Percentiles rank a stretch among this genome's conserved stretches.
phyloP scores from a whole-genome alignment of 2,113 vertebrate genomes.

The Neodontobutis hainanensis region DNA sequence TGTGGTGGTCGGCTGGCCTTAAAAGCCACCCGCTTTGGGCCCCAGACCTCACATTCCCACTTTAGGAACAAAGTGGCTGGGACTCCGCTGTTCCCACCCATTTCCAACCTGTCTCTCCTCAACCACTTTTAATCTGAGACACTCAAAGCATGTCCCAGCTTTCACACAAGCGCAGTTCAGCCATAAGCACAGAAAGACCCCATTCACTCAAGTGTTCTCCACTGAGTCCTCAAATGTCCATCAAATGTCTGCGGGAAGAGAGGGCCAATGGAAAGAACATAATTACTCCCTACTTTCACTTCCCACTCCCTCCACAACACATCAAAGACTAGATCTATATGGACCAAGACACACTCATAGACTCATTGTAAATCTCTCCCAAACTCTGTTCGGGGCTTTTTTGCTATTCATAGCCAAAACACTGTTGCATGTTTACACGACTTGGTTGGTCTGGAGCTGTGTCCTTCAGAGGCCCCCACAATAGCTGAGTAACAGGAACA shows the following conservation, averaged over 20 bases:
- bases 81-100: constrained; percentile 34
- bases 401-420: no score
- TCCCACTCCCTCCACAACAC: constrained; percentile 13
- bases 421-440: no score
- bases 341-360: constrained; percentile 40
- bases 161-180: constrained; percentile 44
- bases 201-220: constrained; percentile 66
- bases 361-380: constrained; percentile 54
- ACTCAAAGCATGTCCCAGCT: constrained; percentile 30
- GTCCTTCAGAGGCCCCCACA: no score
- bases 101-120: constrained; percentile 35
- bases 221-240: constrained; percentile 57
- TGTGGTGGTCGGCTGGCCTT: constrained; percentile 48
- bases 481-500: no score
- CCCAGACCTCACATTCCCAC: constrained; percentile 32
- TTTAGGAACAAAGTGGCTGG: constrained; percentile 37
- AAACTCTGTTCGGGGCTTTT: constrained; percentile 11
- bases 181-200: constrained; percentile 60
- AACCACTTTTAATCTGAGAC: constrained; percentile 37
- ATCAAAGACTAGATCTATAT: constrained; percentile 49
- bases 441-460: no score
- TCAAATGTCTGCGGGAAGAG: constrained; percentile 43
- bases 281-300: constrained; percentile 47
- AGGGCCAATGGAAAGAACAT: constrained; percentile 46
- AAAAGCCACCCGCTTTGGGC: constrained; percentile 34